Percentiles rank a stretch among this genome's conserved stretches.
Conservation (phyloP, 2,113 vertebrate species). For the Gadus macrocephalus region DNA sequence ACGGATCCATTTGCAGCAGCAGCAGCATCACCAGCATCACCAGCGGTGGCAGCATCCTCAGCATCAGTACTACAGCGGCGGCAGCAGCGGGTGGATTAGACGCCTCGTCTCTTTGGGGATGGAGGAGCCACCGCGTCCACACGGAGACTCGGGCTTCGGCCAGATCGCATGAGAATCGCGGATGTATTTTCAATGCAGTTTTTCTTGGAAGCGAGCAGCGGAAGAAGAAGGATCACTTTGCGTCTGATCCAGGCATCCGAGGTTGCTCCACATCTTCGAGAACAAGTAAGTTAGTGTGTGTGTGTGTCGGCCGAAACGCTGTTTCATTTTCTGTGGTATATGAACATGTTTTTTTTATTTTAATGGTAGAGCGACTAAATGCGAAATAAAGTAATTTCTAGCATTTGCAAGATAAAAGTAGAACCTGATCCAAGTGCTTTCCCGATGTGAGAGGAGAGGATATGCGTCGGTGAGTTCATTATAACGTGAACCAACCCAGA, state of each 20-base stretch:
- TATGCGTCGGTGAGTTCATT: no score
- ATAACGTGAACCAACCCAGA: no score
- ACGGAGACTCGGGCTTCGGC: constrained; percentile 61
- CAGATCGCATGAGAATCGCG: constrained; percentile 80
- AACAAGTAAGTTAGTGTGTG: constrained; percentile 64
- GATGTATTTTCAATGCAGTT: constrained; percentile 76
- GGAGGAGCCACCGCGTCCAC: constrained; percentile 42
- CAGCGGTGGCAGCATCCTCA: no score
- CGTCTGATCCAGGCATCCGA: constrained; percentile 39
- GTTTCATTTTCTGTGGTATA: no score
- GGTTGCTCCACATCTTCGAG: constrained; percentile 36
- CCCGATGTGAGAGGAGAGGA: no score
- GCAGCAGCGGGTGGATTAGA: constrained; percentile 65
- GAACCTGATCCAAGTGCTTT: no score
- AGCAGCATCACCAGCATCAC: constrained; percentile 4
- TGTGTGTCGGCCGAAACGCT: constrained; percentile 22
- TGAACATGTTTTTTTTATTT: no score
- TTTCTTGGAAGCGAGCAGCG: constrained; percentile 43
- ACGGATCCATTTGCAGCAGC: no score
- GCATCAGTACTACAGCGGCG: constrained; percentile 29
- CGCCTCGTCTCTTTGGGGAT: constrained; percentile 35
- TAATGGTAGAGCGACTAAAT: no score
- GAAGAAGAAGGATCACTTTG: constrained; percentile 32
- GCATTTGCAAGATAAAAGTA: no score
- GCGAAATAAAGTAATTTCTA: no score